These are phyloP conservation scores for Rhagologus leucostigma DNA, from an alignment of 2,113 vertebrate genomes.

Conservation along the genomic window DNA sequence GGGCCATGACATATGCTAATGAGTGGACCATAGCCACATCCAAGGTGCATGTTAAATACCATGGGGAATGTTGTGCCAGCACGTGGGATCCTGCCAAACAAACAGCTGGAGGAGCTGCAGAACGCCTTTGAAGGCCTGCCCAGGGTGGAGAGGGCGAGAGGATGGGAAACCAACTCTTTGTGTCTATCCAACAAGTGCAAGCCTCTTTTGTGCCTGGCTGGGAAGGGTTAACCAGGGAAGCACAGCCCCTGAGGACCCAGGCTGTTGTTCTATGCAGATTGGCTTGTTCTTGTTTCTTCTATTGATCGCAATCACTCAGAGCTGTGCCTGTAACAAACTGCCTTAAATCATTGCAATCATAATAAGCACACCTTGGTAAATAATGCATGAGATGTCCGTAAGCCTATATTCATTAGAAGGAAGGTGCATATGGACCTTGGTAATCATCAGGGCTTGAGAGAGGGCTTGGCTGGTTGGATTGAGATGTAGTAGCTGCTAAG, in stretches of 20 bases:
- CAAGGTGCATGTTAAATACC: neutral
- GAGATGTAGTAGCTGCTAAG: neutral
- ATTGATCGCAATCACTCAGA: conserved; percentile 63
- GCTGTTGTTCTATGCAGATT: conserved; percentile 41
- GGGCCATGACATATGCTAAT: neutral
- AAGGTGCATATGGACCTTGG: neutral
- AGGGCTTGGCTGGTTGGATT: neutral
- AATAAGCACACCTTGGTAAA: conserved; percentile 64
- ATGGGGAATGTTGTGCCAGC: neutral
- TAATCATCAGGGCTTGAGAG: conserved; percentile 1
- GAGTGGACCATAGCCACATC: neutral
- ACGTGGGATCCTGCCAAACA: neutral
- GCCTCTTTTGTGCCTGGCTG: neutral
- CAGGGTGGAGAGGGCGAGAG: neutral
- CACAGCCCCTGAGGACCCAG: neutral
- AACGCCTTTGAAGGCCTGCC: neutral
- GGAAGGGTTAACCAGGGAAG: conserved; percentile 44
- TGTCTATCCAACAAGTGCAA: neutral
- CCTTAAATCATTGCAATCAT: conserved; percentile 69
- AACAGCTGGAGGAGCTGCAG: neutral
- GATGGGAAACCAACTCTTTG: neutral
- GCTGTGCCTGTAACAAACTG: conserved; percentile 62
- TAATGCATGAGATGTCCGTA: conserved; percentile 42
- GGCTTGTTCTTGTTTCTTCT: conserved; percentile 54
- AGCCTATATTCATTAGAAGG: conserved; percentile 62